phyloP scores from a whole-genome alignment of 2,888 invertebrate species.

The Meiosimyza platycephala region DNA sequence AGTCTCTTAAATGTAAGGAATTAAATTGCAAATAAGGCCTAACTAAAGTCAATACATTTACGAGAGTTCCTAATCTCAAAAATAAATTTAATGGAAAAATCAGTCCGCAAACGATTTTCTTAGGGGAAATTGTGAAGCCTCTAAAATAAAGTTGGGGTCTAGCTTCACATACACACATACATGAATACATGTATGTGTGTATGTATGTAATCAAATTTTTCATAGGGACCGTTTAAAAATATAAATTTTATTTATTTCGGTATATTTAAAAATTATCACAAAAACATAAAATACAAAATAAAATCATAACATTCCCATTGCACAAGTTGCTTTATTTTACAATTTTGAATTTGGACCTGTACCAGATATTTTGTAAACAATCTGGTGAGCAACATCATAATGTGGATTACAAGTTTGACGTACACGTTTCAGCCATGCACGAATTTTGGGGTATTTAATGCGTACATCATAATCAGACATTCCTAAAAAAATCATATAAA shows the following conservation, averaged over 20 bases:
- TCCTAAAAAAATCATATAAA: constrained; percentile 66
- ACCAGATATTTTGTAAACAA: constrained; percentile 70
- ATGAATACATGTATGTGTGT: no score
- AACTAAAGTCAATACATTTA: no score
- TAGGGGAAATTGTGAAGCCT: no score
- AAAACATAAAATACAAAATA: not conserved
- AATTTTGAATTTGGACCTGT: constrained; percentile 61
- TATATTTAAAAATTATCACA: not conserved
- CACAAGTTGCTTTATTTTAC: constrained; percentile 35
- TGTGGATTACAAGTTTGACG: constrained; percentile 72
- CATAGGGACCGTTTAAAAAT: no score
- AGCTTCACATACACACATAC: no score
- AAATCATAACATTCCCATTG: not conserved
- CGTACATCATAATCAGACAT: constrained; percentile 76
- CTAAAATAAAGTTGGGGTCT: no score
- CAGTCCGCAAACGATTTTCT: no score
- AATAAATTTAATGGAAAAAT: no score
- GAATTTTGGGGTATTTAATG: constrained; percentile 72
- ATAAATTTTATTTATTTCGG: not conserved
- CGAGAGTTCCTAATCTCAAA: no score
- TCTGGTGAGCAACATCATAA: constrained; percentile 74
- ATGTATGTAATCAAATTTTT: no score
- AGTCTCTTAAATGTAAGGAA: no score
- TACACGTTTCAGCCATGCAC: constrained; percentile 76
- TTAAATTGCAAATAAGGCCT: no score